These are phyloP conservation scores for Agriotes lineatus DNA, from an alignment of 2,888 invertebrate species.

Conservation along the genomic window DNA sequence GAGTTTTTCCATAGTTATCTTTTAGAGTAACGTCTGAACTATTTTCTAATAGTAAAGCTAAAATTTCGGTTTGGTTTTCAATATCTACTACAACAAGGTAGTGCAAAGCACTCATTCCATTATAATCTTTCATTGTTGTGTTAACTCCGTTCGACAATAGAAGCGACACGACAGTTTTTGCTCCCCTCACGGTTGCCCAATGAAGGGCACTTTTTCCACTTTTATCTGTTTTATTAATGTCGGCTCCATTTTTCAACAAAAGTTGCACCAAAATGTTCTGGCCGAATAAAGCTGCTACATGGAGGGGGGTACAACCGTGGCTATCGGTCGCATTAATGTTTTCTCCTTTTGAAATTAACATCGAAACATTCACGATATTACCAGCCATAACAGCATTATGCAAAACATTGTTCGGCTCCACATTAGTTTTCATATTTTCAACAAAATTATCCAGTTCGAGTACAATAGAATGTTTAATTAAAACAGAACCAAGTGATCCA, in stretches of 20 bases:
- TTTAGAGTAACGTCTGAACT: background rate
- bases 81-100: background rate
- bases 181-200: conserved; percentile 1
- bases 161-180: background rate
- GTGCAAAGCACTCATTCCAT: conserved; percentile 5
- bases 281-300: background rate
- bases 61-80: background rate
- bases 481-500: background rate
- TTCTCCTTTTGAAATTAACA: background rate
- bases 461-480: background rate
- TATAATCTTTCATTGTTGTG: background rate
- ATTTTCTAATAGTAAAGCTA: background rate
- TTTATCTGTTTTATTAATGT: background rate
- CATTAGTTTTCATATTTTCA: too few relatives aligned
- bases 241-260: background rate
- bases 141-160: background rate
- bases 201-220: conserved; percentile 8
- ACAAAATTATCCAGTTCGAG: background rate
- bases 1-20: conserved; percentile 8
- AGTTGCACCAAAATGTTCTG: background rate
- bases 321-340: background rate
- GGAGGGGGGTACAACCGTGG: background rate
- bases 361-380: background rate
- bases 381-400: background rate
- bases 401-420: background rate